A percentile compares a stretch with the other conserved stretches of the same genome.
Conservation (phyloP, 1,140 invertebrate species). For the Spodoptera litura region DNA sequence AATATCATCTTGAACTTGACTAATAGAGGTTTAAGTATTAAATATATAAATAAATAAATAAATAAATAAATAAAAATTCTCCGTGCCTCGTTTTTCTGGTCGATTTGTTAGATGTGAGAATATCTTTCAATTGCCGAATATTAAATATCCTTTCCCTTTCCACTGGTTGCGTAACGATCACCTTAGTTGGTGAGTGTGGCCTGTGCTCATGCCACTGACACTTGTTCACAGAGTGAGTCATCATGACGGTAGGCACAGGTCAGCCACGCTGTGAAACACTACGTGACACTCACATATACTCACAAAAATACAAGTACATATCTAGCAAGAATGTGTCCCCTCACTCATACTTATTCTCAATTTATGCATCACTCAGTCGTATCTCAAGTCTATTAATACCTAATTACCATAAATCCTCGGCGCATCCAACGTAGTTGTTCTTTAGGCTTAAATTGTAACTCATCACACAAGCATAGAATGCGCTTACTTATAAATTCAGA, state of each 20-base stretch:
- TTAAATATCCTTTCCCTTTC: not conserved
- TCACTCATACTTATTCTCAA: not conserved
- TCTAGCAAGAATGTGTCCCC: no score
- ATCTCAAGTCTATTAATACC: not conserved
- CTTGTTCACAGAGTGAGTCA: not conserved
- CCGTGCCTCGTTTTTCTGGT: no score
- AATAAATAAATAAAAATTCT: no score
- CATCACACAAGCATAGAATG: conserved; percentile 19
- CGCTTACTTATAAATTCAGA: conserved; percentile 23
- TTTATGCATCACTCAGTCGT: not conserved
- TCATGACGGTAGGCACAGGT: not conserved
- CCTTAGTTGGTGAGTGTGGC: not conserved
- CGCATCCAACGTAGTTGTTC: not conserved
- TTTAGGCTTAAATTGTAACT: conserved; percentile 17
- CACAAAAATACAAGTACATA: no score
- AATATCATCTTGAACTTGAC: no score
- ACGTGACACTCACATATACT: no score
- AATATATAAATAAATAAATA: no score
- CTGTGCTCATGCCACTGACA: not conserved
- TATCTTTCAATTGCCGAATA: no score
- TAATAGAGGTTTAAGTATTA: no score
- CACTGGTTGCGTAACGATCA: not conserved
- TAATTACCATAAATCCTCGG: not conserved
- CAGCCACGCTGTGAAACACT: no score
- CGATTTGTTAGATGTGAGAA: no score